These are phyloP conservation scores for Drosophila niveifrons DNA, from an alignment of 2,888 invertebrate genomes.

Conservation along the genomic window DNA sequence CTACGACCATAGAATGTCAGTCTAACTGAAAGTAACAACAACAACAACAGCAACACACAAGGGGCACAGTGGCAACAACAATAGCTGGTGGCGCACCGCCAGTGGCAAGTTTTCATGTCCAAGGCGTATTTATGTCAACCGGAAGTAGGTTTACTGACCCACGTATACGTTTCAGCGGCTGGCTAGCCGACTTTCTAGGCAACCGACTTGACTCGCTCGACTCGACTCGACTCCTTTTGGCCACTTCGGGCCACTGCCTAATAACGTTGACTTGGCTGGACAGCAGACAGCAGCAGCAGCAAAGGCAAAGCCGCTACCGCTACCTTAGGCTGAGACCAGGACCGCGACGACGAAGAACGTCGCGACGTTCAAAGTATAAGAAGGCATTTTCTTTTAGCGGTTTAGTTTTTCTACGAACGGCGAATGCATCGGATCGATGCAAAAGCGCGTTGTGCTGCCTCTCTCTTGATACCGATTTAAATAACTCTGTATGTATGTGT, in stretches of 20 bases:
- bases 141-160: conserved; percentile 86
- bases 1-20: conserved; percentile 63
- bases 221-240: conserved; percentile 8
- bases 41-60: conserved; percentile 26
- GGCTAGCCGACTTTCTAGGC: conserved; percentile 33
- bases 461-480: conserved; percentile 46
- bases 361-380: conserved; percentile 58
- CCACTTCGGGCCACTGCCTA: conserved; percentile 49
- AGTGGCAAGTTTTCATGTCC: conserved; percentile 85
- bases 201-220: conserved; percentile 15
- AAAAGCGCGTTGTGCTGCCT: conserved; percentile 70
- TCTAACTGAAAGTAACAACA: conserved; percentile 42
- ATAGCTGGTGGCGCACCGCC: conserved; percentile 54
- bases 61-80: conserved; percentile 32
- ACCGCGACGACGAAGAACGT: conserved; percentile 15
- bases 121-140: conserved; percentile 86
- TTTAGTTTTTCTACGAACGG: conserved; percentile 83
- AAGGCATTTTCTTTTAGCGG: conserved; percentile 71
- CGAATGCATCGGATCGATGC: conserved; percentile 84
- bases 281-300: no score
- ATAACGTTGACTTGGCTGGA: conserved; percentile 56
- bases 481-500: conserved; percentile 52
- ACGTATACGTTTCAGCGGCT: conserved; percentile 80
- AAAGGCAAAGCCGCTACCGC: conserved; percentile 25
- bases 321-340: conserved; percentile 28